Conservation (phyloP, 2,797 vertebrate genomes). For the Fundulus diaphanus region DNA sequence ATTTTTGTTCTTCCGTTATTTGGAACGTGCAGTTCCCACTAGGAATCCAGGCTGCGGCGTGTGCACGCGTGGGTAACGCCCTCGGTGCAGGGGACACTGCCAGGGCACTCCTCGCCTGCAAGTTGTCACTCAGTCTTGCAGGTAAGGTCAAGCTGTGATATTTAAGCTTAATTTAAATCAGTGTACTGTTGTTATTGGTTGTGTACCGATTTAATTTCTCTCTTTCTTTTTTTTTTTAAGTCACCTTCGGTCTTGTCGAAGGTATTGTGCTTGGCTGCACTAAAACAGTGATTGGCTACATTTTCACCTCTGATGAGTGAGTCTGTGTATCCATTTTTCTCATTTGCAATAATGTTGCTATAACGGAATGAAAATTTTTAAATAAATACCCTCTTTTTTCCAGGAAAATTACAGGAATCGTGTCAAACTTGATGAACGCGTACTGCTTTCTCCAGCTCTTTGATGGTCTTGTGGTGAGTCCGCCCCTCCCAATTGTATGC, state of each 20-base stretch:
- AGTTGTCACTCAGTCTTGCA: constrained; percentile 81
- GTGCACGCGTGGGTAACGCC: constrained; percentile 91
- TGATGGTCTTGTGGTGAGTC: constrained; percentile 83
- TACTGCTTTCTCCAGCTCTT: constrained; percentile 87
- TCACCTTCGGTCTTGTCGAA: constrained; percentile 68
- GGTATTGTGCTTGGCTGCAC: constrained; percentile 66
- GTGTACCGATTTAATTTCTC: background rate
- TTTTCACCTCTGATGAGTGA: constrained; percentile 89
- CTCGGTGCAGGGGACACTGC: constrained; percentile 87
- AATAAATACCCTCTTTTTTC: constrained; percentile 14
- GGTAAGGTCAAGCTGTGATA: constrained; percentile 62
- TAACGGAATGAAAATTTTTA: background rate
- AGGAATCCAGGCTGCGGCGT: constrained; percentile 86
- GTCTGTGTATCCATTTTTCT: constrained; percentile 54
- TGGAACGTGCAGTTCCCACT: constrained; percentile 82
- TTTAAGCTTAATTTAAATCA: background rate
- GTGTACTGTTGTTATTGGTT: background rate
- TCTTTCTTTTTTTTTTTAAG: constrained; percentile 59
- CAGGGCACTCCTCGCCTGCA: constrained; percentile 84
- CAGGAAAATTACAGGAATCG: constrained; percentile 85
- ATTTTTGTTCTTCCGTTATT: background rate
- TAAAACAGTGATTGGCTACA: constrained; percentile 80
- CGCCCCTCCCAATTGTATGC: background rate
- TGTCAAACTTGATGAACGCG: constrained; percentile 81
- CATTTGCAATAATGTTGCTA: background rate